Evolutionary conservation across 2,797 vertebrate species (phyloP), one percentile per base, ranked within the genome.

Genomic region (Phyllotis vaccarum): DNA sequence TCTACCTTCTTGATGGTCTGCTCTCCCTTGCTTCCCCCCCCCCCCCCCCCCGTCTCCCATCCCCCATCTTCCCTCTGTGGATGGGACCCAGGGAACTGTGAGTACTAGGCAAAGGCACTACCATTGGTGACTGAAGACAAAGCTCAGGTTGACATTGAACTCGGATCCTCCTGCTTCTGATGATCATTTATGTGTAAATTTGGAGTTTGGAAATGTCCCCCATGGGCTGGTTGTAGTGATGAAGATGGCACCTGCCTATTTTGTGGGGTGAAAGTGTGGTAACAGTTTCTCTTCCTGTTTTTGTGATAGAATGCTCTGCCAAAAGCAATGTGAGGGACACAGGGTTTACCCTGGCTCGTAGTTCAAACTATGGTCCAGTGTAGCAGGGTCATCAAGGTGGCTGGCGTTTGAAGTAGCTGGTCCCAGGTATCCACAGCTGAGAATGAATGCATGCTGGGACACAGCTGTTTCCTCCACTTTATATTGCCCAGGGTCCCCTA

Each of bases 201-300:
- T 22, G 49, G 46, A 43, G 14, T 68, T 43, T 19, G 11, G 16
- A 60, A 3, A 56, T 43, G 10, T 8, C 60, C 24, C 24, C 40
- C 29, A 0, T 11, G 0, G 21, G 43, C 22, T 43, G 11, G 49
- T 11, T 10, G 21, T 52, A 37, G 29, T 16, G 21, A 52, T 54
- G 22, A 24, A 37, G 40, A 37, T 56, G n/a, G 31, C 0, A 0
- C 17, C 16, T 66, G 11, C 4, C 34, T 49, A 2, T 19, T 5
- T 37, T 37, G 68, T 22, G 7, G 34, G 58, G 40, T 27, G 6
- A 29, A 43, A 31, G 49, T 31, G 79, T 56, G 68, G 85, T 17
- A 37, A 86, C 27, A 62, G 54, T 81, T 19, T 54, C 13, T 86
- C n/a, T 86, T 86, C 85, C 66, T 40, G n/a, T 56, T 62, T 37